Evolutionary conservation across 2,888 invertebrate genomes (phyloP), one percentile per base, ranked within the genome.

Genomic region (Aleiodes leptofemur): DNA sequence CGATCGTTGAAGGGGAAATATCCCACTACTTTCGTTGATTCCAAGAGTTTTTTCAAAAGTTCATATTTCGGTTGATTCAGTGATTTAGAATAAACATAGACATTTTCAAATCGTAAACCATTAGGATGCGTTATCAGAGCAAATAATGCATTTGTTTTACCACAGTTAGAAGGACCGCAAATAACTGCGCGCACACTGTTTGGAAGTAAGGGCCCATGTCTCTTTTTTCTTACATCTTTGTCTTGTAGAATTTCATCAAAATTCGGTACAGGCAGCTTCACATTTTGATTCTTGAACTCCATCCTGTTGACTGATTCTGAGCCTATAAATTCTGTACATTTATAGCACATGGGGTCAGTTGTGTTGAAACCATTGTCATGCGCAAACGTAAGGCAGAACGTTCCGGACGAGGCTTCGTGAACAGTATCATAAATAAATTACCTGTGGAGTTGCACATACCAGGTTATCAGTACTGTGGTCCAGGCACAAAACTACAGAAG

Each of bases 41-140:
- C 64, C n/a, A 86, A 57, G 7, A 85, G 61, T 8, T 83, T 71
- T 56, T 78, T 76, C 23, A 85, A 72, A 72, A 80, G 80, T 38
- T 77, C 14, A 79, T 85, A 86, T 77, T 84, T 85, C 56, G 81
- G 81, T 76, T 86, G 86, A 77, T 80, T 79, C 57, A 85, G 56
- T 82, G 84, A 88, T 88, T 82, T 85, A 1, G 69, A 69, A 59
- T 73, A 73, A 0, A 73, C 59, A 51, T 82, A 81, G 3, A 80
- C 71, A 57, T 81, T 80, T 77, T 79, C 69, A 50, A 79, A 81
- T 61, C 79, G 56, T 9, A 80, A 14, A 0, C 80, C 78, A 55
- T 79, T 78, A 1, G 77, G 69, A 66, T 80, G 74, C 8, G 74
- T 73, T 2, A 82, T 72, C 4, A 82, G 66, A n/a, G 76, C 50